These are phyloP conservation scores for Epizoanthus ramosus DNA, from an alignment of 92 coral and sea anemone species.

Conservation along the genomic window DNA sequence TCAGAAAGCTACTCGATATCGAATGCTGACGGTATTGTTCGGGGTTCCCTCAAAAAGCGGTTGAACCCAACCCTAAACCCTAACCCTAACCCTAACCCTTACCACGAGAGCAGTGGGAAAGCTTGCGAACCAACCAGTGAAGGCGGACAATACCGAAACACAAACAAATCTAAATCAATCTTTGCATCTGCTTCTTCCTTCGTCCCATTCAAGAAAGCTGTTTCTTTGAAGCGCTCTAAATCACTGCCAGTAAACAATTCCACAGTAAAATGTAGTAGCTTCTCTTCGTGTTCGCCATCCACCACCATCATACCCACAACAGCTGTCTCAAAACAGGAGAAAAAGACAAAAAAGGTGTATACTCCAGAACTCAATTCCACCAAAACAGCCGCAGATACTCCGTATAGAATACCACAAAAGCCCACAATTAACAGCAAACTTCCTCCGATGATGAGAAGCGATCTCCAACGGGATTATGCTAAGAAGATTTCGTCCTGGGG, in stretches of 20 bases:
- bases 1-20: conserved; percentile 7
- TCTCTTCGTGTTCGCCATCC: not conserved
- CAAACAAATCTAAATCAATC: not conserved
- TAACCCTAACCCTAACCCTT: too few relatives aligned
- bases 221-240: not conserved
- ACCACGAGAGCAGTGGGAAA: not conserved
- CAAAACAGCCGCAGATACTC: not conserved
- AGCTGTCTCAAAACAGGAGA: not conserved
- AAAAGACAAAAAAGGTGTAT: too few relatives aligned
- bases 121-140: not conserved
- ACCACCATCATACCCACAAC: not conserved
- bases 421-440: not conserved
- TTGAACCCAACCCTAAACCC: too few relatives aligned
- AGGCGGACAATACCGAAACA: not conserved
- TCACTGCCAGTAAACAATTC: conserved; percentile 13
- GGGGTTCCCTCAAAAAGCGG: not conserved
- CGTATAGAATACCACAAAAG: conserved; percentile 8
- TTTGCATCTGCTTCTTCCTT: conserved; percentile 15
- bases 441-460: not conserved
- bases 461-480: conserved; percentile 34
- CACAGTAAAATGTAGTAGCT: not conserved
- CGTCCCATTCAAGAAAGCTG: conserved; percentile 11
- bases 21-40: not conserved
- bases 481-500: conserved; percentile 40
- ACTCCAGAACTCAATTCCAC: conserved; percentile 5